phyloP scores from a whole-genome alignment of 2,888 invertebrate species.

The Napeogenes sylphis region DNA sequence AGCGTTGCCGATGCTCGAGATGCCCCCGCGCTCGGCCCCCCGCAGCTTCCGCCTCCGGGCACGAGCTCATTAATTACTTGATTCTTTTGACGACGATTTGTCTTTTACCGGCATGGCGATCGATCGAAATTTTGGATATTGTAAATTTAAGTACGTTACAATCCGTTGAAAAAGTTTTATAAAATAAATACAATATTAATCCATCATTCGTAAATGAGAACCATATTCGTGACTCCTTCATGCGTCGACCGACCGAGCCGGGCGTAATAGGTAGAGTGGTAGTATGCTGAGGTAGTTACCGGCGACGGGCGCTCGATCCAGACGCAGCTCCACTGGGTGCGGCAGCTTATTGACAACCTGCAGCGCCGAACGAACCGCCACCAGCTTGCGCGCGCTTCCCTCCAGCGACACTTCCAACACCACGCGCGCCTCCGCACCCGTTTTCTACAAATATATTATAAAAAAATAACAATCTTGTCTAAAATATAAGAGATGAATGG shows the following conservation, averaged over 20 bases:
- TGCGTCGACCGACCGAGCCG: too few species aligned
- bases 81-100: too few species aligned
- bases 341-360: constrained; percentile 86
- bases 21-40: constrained; percentile 35
- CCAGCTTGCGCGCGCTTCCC: constrained; percentile 95
- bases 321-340: constrained; percentile 78
- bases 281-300: constrained; percentile 35
- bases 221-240: too few species aligned
- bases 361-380: constrained; percentile 94
- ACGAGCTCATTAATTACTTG: background rate
- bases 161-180: too few species aligned
- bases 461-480: too few species aligned
- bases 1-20: constrained; percentile 39
- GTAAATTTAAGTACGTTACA: too few species aligned
- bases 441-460: constrained; percentile 43
- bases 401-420: constrained; percentile 95
- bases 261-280: background rate
- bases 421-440: constrained; percentile 82
- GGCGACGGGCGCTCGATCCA: constrained; percentile 54
- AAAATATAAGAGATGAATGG: too few species aligned
- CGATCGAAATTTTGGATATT: too few species aligned
- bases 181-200: too few species aligned
- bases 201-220: too few species aligned
- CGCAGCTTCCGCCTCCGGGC: constrained; percentile 24
- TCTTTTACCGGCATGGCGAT: too few species aligned